These are phyloP conservation scores for Drosophila nigrodunni DNA, from an alignment of 1,140 invertebrate genomes.

Conservation along the genomic window DNA sequence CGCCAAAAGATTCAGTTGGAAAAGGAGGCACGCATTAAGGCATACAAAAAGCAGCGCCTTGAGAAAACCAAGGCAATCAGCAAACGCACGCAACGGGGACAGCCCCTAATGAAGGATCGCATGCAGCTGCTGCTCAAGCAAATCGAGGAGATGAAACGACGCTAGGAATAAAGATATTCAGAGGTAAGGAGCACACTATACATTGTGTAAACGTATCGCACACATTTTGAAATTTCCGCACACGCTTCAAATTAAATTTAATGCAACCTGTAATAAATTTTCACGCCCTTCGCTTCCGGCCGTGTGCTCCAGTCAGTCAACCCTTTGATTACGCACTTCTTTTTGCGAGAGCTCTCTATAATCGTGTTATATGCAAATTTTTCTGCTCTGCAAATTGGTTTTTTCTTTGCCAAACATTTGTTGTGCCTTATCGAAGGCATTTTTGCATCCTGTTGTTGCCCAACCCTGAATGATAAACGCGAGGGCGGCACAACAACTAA, in stretches of 20 bases:
- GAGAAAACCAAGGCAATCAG: slow-evolving; percentile 76
- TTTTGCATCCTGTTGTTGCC: slow-evolving; percentile 44
- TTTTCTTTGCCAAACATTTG: slow-evolving; percentile 50
- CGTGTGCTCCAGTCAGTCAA: slow-evolving; percentile 52
- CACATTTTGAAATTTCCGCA: slow-evolving; percentile 45
- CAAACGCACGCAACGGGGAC: slow-evolving; percentile 74
- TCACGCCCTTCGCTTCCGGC: slow-evolving; percentile 65
- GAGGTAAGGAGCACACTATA: slow-evolving; percentile 11
- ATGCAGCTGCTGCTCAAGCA: slow-evolving; percentile 79
- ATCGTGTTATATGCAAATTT: slow-evolving; percentile 71
- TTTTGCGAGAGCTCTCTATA: not conserved
- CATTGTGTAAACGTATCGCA: slow-evolving; percentile 7
- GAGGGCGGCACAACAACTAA: slow-evolving; percentile 36
- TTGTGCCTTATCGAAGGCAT: slow-evolving; percentile 58
- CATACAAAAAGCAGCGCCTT: slow-evolving; percentile 75
- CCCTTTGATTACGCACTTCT: slow-evolving; percentile 63
- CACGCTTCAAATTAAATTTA: slow-evolving; percentile 80
- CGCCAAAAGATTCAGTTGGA: slow-evolving; percentile 57
- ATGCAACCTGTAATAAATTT: slow-evolving; percentile 84
- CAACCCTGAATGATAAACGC: slow-evolving; percentile 40
- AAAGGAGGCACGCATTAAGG: slow-evolving; percentile 67
- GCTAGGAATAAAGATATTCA: slow-evolving; percentile 8
- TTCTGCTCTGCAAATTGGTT: slow-evolving; percentile 59
- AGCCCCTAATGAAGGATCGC: slow-evolving; percentile 82
- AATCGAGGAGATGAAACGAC: slow-evolving; percentile 78